Base-by-base conservation (phyloP, 1,140 invertebrate genomes). In the Epicauta chinensis region DNA sequence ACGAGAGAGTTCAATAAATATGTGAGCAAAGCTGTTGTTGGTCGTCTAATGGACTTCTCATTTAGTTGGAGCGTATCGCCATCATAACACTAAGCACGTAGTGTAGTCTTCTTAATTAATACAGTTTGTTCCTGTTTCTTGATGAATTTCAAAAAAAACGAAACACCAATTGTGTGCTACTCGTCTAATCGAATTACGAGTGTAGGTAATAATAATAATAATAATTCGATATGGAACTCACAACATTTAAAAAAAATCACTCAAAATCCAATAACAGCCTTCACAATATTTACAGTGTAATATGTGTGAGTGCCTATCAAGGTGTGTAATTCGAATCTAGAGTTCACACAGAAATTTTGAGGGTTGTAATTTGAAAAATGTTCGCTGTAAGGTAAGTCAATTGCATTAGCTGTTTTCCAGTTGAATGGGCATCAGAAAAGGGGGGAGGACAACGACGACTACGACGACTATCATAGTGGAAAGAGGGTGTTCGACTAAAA, bases 21-120 rank as follows among this genome's bases (percentile, higher is more conserved):
- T 23, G 7, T 7, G 23, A 23, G 36, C 2, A 37, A 29, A 37
- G 45, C 45, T 47, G 45, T 23, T 38, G 45, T 47, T 47, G 38
- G 36, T 37, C 37, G 17, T 37, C 45, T 47, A 47, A 47, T 47
- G 45, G 45, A 47, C 34, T 37, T 47, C 45, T 34, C 36, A 47
- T 47, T 47, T 37, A 47, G 45, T 38, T 47, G 32, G 34, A 34
- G 45, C 13, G 45, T 42, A 46, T 34, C 51, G 38, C 39, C 38
- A 44, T 53, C 43, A 32, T 34, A 38, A 53, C 35, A 23, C 51
- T 14, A 14, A 12, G 51, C 51, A 53, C 51, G 51, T 53, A 46
- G 44, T 38, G 23, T 16, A 37, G 23, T 45, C 51, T 46, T 38
- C 51, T 53, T 53, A 53, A 53, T 53, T 53, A 53, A 42, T 42